A percentile compares a stretch with the other conserved stretches of the same genome.
Evolutionary conservation across 2,888 invertebrate species (phyloP).

Genomic region (Antitype chi): DNA sequence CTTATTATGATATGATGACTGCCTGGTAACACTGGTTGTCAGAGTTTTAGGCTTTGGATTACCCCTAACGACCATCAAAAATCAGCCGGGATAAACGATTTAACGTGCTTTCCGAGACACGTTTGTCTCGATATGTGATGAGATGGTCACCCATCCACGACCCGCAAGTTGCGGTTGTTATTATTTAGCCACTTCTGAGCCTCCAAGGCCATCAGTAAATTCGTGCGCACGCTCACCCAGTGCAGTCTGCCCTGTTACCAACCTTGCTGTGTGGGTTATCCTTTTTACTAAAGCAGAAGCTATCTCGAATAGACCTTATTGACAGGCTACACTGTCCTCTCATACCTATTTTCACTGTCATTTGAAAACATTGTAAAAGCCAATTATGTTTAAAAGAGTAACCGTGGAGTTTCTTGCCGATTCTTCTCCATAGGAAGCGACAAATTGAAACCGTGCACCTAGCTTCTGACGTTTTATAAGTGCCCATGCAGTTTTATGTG

Average conservation of each 20-base stretch:
- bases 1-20: no score
- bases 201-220: no score
- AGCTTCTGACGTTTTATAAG: no score
- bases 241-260: background rate
- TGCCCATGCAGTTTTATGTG: no score
- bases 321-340: no score
- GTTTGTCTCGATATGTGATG: background rate
- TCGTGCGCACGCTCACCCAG: background rate
- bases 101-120: background rate
- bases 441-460: no score
- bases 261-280: background rate
- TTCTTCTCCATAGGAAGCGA: no score
- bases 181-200: background rate
- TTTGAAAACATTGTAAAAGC: no score
- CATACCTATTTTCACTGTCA: no score
- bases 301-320: background rate
- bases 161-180: background rate
- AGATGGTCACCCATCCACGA: background rate
- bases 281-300: background rate
- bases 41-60: no score
- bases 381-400: no score
- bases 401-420: no score
- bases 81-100: background rate
- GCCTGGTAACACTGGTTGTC: background rate
- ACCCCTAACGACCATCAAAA: background rate